Evolutionary conservation across 2,113 vertebrate species (phyloP), one percentile per base, ranked within the genome.

Genomic region (Lontra canadensis): DNA sequence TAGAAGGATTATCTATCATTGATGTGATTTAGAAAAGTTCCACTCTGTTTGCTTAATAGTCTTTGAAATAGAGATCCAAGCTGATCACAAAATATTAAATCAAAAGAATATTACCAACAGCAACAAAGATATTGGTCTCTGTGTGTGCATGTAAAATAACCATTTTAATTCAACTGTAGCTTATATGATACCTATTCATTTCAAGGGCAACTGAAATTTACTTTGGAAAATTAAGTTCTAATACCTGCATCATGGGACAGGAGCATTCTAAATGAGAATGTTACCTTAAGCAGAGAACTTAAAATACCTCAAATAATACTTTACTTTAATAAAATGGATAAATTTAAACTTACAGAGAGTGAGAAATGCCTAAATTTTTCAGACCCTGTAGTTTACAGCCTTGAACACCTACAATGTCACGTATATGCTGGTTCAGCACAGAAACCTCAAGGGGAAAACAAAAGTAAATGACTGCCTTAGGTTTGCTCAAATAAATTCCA

Each of bases 61-160:
- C 26, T 86, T 95, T 83, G 44, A 97, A 95, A 93, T 2, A 95
- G 61, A 96, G 17, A 96, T 90, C 36, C 36, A 85, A 90, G 83
- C 55, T 78, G 44, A 90, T 88, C 34, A 88, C 31, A 92, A 94
- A 86, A 55, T 39, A 92, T 10, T 47, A 76, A 93, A 74, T 89
- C 23, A 89, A 94, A 90, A 42, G 4, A 90, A 76, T 65, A 82
- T 9, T 49, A 57, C 61, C 10, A 67, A 49, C 4, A 57, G 31
- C 59, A 61, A 61, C 44, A 88, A 55, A 55, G 25, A 69, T 49
- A 55, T 1, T 10, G 18, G 20, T 74, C 23, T 73, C 13, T 13
- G 63, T 31, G 8, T 61, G 3, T 47, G 31, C 4, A 44, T 67
- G 11, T 7, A 80, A 55, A 96, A 44, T 88, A 82, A 23, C 10